These are phyloP conservation scores for Rotaria sp. DNA, from an alignment of 2,888 invertebrate species.

Conservation along the genomic window DNA sequence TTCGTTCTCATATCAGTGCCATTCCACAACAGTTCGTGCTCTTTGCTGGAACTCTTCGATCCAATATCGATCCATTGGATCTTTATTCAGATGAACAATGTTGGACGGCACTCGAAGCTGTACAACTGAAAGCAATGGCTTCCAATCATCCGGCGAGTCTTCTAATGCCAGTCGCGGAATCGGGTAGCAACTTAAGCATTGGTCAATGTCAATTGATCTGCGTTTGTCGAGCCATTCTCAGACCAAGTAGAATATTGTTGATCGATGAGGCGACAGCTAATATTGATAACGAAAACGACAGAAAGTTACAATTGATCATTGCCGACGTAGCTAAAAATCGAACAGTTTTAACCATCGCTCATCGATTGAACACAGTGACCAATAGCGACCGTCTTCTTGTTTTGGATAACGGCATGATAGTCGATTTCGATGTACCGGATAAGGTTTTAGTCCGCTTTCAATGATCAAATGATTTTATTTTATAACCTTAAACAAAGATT, in stretches of 20 bases:
- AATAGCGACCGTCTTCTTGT: conserved; percentile 80
- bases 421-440: no score
- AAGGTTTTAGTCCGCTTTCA: no score
- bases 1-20: conserved; percentile 75
- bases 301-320: conserved; percentile 40
- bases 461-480: no score
- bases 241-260: conserved; percentile 51
- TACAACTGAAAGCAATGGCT: conserved; percentile 45
- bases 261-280: conserved; percentile 48
- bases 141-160: conserved; percentile 48
- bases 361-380: no score
- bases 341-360: conserved; percentile 41
- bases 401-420: no score
- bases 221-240: conserved; percentile 50
- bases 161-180: conserved; percentile 47
- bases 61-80: conserved; percentile 52
- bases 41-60: conserved; percentile 50
- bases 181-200: conserved; percentile 52
- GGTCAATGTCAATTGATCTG: conserved; percentile 53
- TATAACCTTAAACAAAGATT: no score
- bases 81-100: conserved; percentile 47
- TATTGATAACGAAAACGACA: conserved; percentile 46
- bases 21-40: conserved; percentile 64
- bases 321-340: conserved; percentile 39
- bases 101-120: conserved; percentile 51